Conservation (phyloP, 1,140 invertebrate genomes). For the Trichogramma pretiosum region DNA sequence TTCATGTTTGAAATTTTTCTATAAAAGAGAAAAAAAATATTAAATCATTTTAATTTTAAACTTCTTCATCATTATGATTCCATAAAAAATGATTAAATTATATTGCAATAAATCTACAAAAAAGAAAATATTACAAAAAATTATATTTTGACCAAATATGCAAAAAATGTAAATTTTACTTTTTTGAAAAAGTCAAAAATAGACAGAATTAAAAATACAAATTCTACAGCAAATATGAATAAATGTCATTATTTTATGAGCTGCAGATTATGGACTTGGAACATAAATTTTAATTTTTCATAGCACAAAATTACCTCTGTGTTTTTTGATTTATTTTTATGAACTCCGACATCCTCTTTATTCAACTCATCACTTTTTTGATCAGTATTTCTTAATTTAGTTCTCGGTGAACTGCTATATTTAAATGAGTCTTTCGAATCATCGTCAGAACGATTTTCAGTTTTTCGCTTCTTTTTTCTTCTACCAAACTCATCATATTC, state of each 20-base stretch:
- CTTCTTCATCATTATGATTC: too few species aligned
- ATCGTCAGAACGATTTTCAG: conserved; percentile 40
- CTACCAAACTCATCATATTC: conserved; percentile 96
- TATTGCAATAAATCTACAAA: too few species aligned
- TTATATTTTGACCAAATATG: too few species aligned
- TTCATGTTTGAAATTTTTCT: neutral
- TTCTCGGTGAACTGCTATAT: conserved; percentile 33
- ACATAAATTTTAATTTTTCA: conserved; percentile 2
- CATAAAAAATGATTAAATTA: too few species aligned
- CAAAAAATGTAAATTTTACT: too few species aligned
- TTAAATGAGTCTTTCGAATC: conserved; percentile 40
- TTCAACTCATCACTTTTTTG: conserved; percentile 43
- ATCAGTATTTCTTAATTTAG: conserved; percentile 37
- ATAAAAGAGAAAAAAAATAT: neutral
- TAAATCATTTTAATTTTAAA: too few species aligned
- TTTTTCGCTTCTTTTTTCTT: conserved; percentile 66
- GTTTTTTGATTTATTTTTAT: conserved; percentile 12
- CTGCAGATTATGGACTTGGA: neutral
- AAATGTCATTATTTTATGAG: neutral
- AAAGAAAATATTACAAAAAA: too few species aligned
- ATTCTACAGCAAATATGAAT: too few species aligned
- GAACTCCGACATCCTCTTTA: conserved; percentile 16
- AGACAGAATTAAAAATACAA: too few species aligned
- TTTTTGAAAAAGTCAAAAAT: too few species aligned
- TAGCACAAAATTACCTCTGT: conserved; percentile 7